A percentile compares a stretch with the other conserved stretches of the same genome.
phyloP scores from a whole-genome alignment of 2,888 invertebrate genomes.

The Leuctra nigra region DNA sequence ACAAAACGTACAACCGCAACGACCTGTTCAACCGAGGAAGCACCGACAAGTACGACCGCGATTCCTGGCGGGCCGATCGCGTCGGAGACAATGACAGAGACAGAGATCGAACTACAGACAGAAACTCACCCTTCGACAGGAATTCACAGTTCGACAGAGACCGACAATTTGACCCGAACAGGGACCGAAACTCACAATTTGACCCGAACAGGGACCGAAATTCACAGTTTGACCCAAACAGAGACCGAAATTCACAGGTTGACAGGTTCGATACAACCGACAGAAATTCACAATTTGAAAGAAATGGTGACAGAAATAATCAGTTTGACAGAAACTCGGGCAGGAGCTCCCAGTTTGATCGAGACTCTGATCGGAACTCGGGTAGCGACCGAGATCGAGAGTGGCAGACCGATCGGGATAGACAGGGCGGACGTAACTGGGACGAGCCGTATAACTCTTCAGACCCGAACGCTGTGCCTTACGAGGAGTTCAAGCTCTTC shows the following conservation, averaged over 20 bases:
- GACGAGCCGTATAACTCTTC: constrained; percentile 31
- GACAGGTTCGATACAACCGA: background rate
- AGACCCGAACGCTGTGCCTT: constrained; percentile 32
- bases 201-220: background rate
- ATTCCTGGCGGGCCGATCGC: background rate
- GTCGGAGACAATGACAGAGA: background rate
- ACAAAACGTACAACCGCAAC: constrained; percentile 1
- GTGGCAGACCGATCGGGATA: background rate
- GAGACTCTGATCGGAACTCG: background rate
- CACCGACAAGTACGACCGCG: constrained; percentile 11
- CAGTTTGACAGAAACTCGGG: background rate
- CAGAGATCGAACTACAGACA: background rate
- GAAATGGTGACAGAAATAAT: background rate
- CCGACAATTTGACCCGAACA: background rate
- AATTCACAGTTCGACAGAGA: no score
- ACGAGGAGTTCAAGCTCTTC: constrained; percentile 65
- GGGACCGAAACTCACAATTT: background rate
- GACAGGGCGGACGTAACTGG: background rate
- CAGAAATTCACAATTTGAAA: background rate
- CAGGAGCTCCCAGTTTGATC: no score
- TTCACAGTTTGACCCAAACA: no score
- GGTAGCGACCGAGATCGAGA: background rate
- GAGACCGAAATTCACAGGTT: background rate
- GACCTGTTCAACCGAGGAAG: constrained; percentile 1
- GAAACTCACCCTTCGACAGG: background rate